These are phyloP conservation scores for Cephus pulcher DNA, from an alignment of 2,888 invertebrate genomes.

Conservation along the genomic window DNA sequence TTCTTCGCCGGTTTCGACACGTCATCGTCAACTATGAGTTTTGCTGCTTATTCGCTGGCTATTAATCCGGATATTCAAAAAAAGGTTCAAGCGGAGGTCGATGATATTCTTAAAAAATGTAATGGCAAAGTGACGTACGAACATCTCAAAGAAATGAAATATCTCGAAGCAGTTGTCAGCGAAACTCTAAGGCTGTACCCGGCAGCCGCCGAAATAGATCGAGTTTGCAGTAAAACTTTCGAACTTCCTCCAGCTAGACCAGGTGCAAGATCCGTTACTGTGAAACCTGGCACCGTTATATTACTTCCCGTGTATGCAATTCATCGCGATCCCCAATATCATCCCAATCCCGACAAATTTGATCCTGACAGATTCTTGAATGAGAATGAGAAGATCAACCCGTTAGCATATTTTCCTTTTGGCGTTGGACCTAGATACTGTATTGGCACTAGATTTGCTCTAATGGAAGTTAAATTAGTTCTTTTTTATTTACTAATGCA, in stretches of 20 bases:
- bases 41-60: slow-evolving; percentile 46
- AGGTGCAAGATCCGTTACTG: slow-evolving; percentile 43
- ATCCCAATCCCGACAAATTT: slow-evolving; percentile 61
- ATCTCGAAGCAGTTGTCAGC: slow-evolving; percentile 69
- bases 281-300: slow-evolving; percentile 52
- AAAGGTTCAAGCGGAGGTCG: slow-evolving; percentile 52
- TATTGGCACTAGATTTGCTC: slow-evolving; percentile 52
- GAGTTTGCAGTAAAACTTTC: slow-evolving; percentile 53
- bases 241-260: slow-evolving; percentile 55
- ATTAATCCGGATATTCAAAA: slow-evolving; percentile 45
- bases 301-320: slow-evolving; percentile 57
- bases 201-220: slow-evolving; percentile 43
- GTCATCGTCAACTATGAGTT: slow-evolving; percentile 45
- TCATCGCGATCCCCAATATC: slow-evolving; percentile 59
- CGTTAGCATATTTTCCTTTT: slow-evolving; percentile 57
- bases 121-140: slow-evolving; percentile 64
- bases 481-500: slow-evolving; percentile 29
- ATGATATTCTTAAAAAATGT: slow-evolving; percentile 40
- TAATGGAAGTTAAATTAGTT: slow-evolving; percentile 40
- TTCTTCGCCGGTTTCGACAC: slow-evolving; percentile 60
- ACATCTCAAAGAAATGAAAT: slow-evolving; percentile 67
- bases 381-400: slow-evolving; percentile 44
- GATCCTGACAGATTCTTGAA: slow-evolving; percentile 63
- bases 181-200: slow-evolving; percentile 56
- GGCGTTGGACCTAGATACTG: slow-evolving; percentile 61